These are phyloP conservation scores for Glaucopsyche alexis DNA, from an alignment of 2,888 invertebrate species.

Conservation along the genomic window DNA sequence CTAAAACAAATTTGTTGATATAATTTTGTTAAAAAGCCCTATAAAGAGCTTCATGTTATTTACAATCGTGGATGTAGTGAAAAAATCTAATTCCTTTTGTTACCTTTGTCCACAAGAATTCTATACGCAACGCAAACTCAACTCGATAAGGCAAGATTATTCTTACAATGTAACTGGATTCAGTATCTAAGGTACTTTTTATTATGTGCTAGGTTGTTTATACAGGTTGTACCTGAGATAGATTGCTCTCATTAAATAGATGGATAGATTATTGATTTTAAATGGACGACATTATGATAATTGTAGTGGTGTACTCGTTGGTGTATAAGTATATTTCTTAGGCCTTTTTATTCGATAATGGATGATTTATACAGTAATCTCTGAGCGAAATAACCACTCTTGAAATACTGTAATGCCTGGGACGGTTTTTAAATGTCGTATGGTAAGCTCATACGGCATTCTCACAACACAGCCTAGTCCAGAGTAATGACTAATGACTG, in stretches of 20 bases:
- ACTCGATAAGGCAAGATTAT: neutral
- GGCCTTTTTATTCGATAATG: no score
- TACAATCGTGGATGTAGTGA: neutral
- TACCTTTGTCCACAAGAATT: neutral
- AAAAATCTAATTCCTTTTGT: neutral
- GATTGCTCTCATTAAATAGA: constrained; percentile 1
- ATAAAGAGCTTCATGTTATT: neutral
- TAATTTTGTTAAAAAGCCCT: no score
- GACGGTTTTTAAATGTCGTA: no score
- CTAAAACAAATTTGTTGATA: no score
- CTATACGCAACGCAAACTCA: neutral
- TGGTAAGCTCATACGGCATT: no score
- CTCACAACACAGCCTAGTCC: no score
- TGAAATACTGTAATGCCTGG: no score
- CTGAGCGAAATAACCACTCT: no score
- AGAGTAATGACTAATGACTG: no score
- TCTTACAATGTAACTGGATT: neutral
- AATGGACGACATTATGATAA: constrained; percentile 3
- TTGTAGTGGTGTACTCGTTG: neutral
- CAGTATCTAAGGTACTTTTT: neutral
- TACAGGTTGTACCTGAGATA: neutral
- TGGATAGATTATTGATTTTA: constrained; percentile 6
- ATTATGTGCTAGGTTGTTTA: neutral
- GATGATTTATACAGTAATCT: no score
- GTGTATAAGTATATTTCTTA: no score